phyloP scores from a whole-genome alignment of 2,888 invertebrate species.

The Tetropium fuscum region DNA sequence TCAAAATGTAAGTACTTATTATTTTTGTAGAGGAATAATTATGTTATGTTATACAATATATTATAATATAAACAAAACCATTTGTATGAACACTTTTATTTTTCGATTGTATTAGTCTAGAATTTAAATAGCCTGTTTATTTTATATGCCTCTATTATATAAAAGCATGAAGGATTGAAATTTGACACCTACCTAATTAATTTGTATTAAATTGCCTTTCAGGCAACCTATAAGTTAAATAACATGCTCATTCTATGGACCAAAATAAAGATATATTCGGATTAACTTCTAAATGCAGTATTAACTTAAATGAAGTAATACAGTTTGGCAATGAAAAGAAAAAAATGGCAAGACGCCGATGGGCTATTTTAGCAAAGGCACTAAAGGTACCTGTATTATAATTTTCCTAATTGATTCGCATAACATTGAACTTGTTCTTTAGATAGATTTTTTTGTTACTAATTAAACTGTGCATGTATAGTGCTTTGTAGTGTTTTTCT shows the following conservation, averaged over 20 bases:
- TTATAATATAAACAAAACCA: slow-evolving; percentile 42
- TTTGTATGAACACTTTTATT: slow-evolving; percentile 40
- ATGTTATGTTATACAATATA: neutral
- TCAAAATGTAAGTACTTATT: slow-evolving; percentile 14
- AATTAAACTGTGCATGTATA: slow-evolving; percentile 32
- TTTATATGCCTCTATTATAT: slow-evolving; percentile 30
- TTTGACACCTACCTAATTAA: slow-evolving; percentile 50
- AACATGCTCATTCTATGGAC: slow-evolving; percentile 63
- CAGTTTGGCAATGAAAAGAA: slow-evolving; percentile 62
- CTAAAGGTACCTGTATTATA: slow-evolving; percentile 66
- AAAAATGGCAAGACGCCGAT: slow-evolving; percentile 74
- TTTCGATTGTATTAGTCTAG: slow-evolving; percentile 25
- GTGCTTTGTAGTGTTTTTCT: slow-evolving; percentile 13
- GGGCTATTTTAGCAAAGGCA: slow-evolving; percentile 78
- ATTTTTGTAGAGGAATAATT: no score
- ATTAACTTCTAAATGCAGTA: slow-evolving; percentile 57
- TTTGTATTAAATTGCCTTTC: slow-evolving; percentile 51
- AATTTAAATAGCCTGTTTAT: slow-evolving; percentile 35
- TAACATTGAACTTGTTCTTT: slow-evolving; percentile 28
- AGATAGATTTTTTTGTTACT: slow-evolving; percentile 21
- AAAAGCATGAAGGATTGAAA: slow-evolving; percentile 59
- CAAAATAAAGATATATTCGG: slow-evolving; percentile 61
- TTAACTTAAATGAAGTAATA: slow-evolving; percentile 60
- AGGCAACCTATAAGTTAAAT: slow-evolving; percentile 48
- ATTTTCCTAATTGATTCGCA: slow-evolving; percentile 55